A percentile compares a stretch with the other conserved stretches of the same genome.
phyloP scores from a whole-genome alignment of 2,888 invertebrate genomes.

The Druceiella hillmani region DNA sequence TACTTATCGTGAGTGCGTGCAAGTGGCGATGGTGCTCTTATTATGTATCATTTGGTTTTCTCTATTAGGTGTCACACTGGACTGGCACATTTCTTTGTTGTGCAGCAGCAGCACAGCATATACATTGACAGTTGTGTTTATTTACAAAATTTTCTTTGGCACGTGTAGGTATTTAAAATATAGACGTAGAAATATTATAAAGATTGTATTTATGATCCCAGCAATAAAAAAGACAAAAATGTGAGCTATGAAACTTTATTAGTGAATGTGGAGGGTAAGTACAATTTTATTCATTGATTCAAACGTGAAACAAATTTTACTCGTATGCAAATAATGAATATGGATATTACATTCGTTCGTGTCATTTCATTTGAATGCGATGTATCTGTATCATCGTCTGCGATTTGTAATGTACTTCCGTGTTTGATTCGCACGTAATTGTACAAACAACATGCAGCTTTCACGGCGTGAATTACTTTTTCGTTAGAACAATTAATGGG shows the following conservation, averaged over 20 bases:
- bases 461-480: background rate
- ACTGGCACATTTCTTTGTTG: too few relatives aligned
- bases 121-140: too few relatives aligned
- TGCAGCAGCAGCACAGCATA: too few relatives aligned
- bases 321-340: background rate
- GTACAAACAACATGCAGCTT: slow-evolving; percentile 1
- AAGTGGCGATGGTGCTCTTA: too few relatives aligned
- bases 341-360: background rate
- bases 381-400: background rate
- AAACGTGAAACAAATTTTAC: background rate
- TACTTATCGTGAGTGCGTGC: too few relatives aligned
- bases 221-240: too few relatives aligned
- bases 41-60: too few relatives aligned
- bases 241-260: background rate
- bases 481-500: background rate
- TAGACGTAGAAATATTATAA: too few relatives aligned
- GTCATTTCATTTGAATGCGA: background rate
- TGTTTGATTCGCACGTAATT: slow-evolving; percentile 1
- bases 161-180: too few relatives aligned
- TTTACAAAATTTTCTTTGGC: too few relatives aligned
- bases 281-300: background rate
- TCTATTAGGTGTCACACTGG: too few relatives aligned
- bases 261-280: background rate
- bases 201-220: too few relatives aligned
- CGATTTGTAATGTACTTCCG: background rate